A percentile compares a stretch with the other conserved stretches of the same genome.
Conservation (phyloP, 2,113 vertebrate species). For the Lonchura striata region DNA sequence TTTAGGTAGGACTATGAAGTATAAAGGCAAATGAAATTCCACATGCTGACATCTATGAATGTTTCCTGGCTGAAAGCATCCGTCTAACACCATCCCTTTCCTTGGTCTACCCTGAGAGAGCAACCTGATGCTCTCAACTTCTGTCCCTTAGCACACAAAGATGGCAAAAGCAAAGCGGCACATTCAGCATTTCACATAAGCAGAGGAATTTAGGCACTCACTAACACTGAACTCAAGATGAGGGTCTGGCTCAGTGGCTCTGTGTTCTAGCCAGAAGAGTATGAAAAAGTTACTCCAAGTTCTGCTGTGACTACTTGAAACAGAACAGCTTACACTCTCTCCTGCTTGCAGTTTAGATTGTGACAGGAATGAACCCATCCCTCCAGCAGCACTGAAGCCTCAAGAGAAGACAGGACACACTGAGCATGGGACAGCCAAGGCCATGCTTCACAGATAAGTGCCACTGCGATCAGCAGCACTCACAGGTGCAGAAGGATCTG, state of each 20-base stretch:
- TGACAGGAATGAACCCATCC: neutral
- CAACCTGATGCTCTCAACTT: neutral
- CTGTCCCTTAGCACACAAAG: neutral
- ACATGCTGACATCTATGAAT: accelerated
- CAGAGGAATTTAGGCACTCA: neutral
- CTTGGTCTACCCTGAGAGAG: neutral
- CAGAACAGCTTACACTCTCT: neutral
- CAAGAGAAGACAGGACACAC: neutral
- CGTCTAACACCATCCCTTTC: neutral
- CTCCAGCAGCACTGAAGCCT: neutral
- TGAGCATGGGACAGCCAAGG: accelerated
- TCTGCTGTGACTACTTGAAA: neutral
- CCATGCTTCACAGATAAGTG: too few species aligned
- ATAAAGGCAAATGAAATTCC: neutral
- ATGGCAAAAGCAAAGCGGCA: neutral
- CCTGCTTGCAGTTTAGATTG: neutral
- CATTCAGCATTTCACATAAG: neutral
- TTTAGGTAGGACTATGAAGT: neutral
- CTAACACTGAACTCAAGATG: neutral
- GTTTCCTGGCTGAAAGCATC: neutral
- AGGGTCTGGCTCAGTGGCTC: neutral
- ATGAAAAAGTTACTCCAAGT: neutral
- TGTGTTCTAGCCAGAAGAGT: neutral
- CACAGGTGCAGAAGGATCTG: neutral
- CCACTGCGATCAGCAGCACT: neutral